phyloP scores from a whole-genome alignment of 2,888 invertebrate genomes.

The Drosophila yooni region DNA sequence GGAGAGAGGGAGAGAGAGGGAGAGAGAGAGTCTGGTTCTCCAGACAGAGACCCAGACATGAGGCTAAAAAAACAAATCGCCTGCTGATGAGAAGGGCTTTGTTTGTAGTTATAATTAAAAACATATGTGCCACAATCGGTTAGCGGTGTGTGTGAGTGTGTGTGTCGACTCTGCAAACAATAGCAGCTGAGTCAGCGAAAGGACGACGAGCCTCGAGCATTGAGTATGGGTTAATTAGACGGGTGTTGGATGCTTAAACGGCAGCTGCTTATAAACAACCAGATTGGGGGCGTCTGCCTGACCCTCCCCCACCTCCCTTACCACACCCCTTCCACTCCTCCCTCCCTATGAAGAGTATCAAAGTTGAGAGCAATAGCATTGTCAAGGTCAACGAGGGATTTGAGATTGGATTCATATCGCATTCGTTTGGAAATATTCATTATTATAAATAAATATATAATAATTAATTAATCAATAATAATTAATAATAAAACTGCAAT shows the following conservation, averaged over 20 bases:
- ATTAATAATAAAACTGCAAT: neutral
- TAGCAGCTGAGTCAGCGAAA: constrained; percentile 56
- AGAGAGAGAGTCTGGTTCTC: constrained; percentile 8
- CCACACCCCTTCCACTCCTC: neutral
- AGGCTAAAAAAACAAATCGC: constrained; percentile 33
- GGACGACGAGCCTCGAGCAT: constrained; percentile 6
- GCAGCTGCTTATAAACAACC: constrained; percentile 36
- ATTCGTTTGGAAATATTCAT: neutral
- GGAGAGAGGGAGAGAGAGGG: constrained; percentile 10
- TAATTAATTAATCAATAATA: too few species aligned
- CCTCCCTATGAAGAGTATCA: neutral
- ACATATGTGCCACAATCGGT: constrained; percentile 68
- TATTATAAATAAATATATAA: neutral
- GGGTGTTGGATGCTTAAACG: constrained; percentile 64
- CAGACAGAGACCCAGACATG: constrained; percentile 36
- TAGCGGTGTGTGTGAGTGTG: constrained; percentile 3
- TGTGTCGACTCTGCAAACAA: constrained; percentile 43
- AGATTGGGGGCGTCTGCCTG: constrained; percentile 23
- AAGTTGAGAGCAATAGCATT: constrained; percentile 39
- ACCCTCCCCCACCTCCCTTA: neutral
- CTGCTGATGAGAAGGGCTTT: constrained; percentile 3
- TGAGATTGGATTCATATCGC: neutral
- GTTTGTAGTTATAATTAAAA: constrained; percentile 71
- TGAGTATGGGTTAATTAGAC: constrained; percentile 71
- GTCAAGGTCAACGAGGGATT: constrained; percentile 41